These are phyloP conservation scores for Ivindomyrus marchei DNA, from an alignment of 2,113 vertebrate genomes.

Conservation along the genomic window DNA sequence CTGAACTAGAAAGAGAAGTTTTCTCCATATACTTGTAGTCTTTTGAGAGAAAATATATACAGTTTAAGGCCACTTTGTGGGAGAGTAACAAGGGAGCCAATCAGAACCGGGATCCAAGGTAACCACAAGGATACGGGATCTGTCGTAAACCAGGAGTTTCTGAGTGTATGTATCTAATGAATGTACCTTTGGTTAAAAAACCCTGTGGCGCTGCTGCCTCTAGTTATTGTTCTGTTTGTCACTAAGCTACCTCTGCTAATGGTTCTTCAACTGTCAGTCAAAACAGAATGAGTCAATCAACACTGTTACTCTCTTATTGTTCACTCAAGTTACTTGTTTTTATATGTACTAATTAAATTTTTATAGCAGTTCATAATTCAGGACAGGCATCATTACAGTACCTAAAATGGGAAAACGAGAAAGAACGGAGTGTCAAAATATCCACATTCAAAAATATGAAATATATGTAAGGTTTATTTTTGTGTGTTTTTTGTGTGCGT, in stretches of 20 bases:
- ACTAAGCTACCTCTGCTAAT: background rate
- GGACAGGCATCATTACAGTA: background rate
- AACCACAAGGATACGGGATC: background rate
- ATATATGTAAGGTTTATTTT: background rate
- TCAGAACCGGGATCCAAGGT: background rate
- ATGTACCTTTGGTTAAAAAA: background rate
- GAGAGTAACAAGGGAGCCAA: background rate
- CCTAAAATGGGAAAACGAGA: background rate
- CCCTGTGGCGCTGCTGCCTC: background rate
- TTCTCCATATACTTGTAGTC: background rate
- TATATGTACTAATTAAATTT: background rate
- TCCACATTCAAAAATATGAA: background rate
- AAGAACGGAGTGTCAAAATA: background rate
- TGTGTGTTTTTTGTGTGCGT: background rate
- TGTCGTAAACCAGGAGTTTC: background rate
- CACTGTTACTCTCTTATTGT: background rate
- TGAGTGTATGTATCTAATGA: background rate
- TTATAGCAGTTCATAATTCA: background rate
- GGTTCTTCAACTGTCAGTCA: slow-evolving; percentile 18
- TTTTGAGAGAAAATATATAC: background rate
- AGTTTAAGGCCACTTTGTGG: background rate
- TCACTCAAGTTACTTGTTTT: background rate
- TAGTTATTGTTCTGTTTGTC: background rate
- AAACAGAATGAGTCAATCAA: background rate
- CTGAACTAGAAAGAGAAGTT: background rate